phyloP scores from a whole-genome alignment of 1,140 invertebrate genomes.

The Ladona fulva region DNA sequence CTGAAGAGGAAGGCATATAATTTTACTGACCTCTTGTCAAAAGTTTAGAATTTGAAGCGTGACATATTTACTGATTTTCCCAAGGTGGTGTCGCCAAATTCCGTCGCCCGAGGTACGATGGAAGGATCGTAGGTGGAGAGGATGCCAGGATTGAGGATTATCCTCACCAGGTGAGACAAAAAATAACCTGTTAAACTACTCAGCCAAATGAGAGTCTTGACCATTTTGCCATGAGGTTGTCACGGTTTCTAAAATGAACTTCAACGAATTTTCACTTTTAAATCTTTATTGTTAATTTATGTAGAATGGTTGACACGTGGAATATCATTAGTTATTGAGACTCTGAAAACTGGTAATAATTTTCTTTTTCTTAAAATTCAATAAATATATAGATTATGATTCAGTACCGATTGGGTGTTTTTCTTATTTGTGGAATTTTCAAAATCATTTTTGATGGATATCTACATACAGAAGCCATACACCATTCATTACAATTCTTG shows the following conservation, averaged over 20 bases:
- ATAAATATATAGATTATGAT: too few relatives aligned
- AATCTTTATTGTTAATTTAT: not conserved
- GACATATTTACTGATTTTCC: not conserved
- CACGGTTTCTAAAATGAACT: not conserved
- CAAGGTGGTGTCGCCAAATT: not conserved
- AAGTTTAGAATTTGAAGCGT: too few relatives aligned
- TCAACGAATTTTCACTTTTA: not conserved
- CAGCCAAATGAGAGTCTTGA: too few relatives aligned
- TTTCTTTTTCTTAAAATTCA: too few relatives aligned
- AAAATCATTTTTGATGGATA: too few relatives aligned
- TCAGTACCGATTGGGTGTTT: too few relatives aligned
- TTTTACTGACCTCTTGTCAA: too few relatives aligned
- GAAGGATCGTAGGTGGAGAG: conserved; percentile 32
- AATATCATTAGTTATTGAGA: not conserved
- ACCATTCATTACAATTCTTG: too few relatives aligned
- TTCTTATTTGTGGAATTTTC: too few relatives aligned
- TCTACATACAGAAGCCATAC: too few relatives aligned
- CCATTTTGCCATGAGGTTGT: not conserved
- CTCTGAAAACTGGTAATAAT: not conserved
- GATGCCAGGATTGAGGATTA: conserved; percentile 29
- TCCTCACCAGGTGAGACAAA: conserved; percentile 32
- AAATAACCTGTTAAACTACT: too few relatives aligned
- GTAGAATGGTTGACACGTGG: not conserved
- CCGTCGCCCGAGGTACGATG: not conserved
- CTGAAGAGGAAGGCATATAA: too few relatives aligned